Percentiles rank a stretch among this genome's conserved stretches.
These are phyloP conservation scores for Plumapathes pennacea DNA, from an alignment of 92 coral and sea anemone genomes.

Conservation along the genomic window DNA sequence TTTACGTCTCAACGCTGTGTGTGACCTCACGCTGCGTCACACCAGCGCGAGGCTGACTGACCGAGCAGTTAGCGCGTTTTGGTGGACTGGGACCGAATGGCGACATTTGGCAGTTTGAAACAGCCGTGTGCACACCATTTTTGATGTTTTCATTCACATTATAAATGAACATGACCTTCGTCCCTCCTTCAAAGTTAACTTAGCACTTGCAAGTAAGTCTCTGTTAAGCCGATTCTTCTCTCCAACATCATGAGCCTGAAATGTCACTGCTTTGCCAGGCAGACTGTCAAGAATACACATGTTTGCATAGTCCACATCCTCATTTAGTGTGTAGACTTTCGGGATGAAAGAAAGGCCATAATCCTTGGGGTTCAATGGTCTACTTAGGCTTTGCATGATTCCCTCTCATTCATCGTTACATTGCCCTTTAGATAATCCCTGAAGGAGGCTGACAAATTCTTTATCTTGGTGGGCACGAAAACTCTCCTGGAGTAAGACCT, in stretches of 20 bases:
- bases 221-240: conserved; percentile 14
- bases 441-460: conserved; percentile 30
- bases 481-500: conserved; percentile 27
- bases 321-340: conserved; percentile 39
- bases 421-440: conserved; percentile 11
- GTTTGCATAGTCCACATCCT: conserved; percentile 50
- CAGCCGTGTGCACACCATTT: conserved; percentile 42
- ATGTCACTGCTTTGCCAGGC: conserved; percentile 16
- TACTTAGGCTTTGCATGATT: conserved; percentile 4
- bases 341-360: conserved; percentile 38
- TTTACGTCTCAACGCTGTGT: too few species aligned
- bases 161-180: conserved; percentile 37
- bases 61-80: too few species aligned
- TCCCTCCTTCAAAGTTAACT: conserved; percentile 35
- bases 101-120: too few species aligned
- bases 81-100: too few species aligned
- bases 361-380: conserved; percentile 28
- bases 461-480: conserved; percentile 24
- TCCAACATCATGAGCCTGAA: conserved; percentile 33
- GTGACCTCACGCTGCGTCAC: too few species aligned
- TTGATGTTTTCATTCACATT: conserved; percentile 18
- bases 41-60: too few species aligned
- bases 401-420: conserved; percentile 1
- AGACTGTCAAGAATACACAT: conserved; percentile 14
- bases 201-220: conserved; percentile 16